A percentile compares a stretch with the other conserved stretches of the same genome.
phyloP scores from a whole-genome alignment of 2,113 vertebrate genomes.

The Pelodiscus sinensis region DNA sequence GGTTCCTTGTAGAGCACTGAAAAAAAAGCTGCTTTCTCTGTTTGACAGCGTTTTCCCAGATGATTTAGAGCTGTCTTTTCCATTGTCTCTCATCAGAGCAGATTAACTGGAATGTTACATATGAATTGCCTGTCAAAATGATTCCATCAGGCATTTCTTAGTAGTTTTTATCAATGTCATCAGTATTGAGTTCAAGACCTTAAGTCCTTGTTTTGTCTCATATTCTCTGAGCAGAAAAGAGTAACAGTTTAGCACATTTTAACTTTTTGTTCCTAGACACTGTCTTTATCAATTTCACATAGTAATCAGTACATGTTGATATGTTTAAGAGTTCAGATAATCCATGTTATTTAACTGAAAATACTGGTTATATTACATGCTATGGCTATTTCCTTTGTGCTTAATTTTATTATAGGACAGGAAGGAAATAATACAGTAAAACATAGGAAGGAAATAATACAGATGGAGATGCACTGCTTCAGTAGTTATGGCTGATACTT shows the following conservation, averaged over 20 bases:
- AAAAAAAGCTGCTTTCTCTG: slow-evolving; percentile 73
- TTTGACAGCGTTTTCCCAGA: slow-evolving; percentile 75
- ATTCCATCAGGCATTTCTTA: slow-evolving; percentile 83
- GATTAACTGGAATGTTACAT: slow-evolving; percentile 85
- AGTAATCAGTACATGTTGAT: background rate
- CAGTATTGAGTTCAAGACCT: slow-evolving; percentile 63
- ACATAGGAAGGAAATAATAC: background rate
- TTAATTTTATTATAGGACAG: background rate
- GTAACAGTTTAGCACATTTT: background rate
- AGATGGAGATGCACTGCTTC: background rate
- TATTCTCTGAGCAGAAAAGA: slow-evolving; percentile 25
- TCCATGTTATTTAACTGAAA: background rate
- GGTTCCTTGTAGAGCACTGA: slow-evolving; percentile 72
- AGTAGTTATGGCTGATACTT: background rate
- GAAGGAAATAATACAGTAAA: background rate
- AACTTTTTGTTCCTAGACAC: background rate
- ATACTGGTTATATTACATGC: background rate
- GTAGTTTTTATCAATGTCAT: slow-evolving; percentile 82
- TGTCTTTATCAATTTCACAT: background rate
- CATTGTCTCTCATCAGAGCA: slow-evolving; percentile 78
- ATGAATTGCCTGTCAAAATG: slow-evolving; percentile 85
- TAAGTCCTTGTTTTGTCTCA: slow-evolving; percentile 61
- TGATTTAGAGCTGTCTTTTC: slow-evolving; percentile 79
- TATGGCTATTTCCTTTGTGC: background rate
- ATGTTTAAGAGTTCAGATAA: background rate